These are phyloP conservation scores for Hypselothyrea guttata DNA, from an alignment of 2,888 invertebrate genomes.

Conservation along the genomic window DNA sequence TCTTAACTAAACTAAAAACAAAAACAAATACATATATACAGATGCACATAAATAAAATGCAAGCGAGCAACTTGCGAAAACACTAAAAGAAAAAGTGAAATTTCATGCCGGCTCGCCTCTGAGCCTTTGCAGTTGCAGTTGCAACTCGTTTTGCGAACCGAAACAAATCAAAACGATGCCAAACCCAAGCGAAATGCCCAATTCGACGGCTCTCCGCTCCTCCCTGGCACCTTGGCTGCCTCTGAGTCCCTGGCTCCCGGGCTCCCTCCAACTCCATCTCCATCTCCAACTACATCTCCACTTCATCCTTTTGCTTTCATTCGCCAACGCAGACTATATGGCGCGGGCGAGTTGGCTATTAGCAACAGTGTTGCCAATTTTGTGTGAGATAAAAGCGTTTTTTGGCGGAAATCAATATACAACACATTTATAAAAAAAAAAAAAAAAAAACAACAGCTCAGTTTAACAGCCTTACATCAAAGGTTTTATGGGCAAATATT, in stretches of 20 bases:
- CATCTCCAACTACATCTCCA: slow-evolving; percentile 22
- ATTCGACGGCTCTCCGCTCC: neutral
- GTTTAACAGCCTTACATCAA: no score
- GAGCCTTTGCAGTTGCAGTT: slow-evolving; percentile 10
- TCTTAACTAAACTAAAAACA: slow-evolving; percentile 9
- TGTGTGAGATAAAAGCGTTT: no score
- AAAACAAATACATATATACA: slow-evolving; percentile 3
- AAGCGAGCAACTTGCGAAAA: slow-evolving; percentile 14
- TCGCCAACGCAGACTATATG: slow-evolving; percentile 35
- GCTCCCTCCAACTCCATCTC: neutral
- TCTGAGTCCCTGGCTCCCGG: neutral
- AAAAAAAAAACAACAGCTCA: no score
- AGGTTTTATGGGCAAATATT: no score
- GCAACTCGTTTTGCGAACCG: slow-evolving; percentile 49
- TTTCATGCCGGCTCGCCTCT: slow-evolving; percentile 27
- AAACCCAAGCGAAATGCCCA: no score
- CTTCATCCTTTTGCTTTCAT: slow-evolving; percentile 75
- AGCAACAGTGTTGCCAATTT: no score
- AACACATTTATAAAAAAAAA: no score
- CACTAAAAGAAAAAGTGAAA: slow-evolving; percentile 65
- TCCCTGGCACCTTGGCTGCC: no score
- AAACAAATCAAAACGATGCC: slow-evolving; percentile 5
- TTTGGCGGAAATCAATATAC: no score
- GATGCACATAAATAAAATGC: slow-evolving; percentile 8
- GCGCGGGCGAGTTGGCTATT: slow-evolving; percentile 47